Base-by-base conservation (phyloP, 2,113 vertebrate species). In the Podarcis muralis region DNA sequence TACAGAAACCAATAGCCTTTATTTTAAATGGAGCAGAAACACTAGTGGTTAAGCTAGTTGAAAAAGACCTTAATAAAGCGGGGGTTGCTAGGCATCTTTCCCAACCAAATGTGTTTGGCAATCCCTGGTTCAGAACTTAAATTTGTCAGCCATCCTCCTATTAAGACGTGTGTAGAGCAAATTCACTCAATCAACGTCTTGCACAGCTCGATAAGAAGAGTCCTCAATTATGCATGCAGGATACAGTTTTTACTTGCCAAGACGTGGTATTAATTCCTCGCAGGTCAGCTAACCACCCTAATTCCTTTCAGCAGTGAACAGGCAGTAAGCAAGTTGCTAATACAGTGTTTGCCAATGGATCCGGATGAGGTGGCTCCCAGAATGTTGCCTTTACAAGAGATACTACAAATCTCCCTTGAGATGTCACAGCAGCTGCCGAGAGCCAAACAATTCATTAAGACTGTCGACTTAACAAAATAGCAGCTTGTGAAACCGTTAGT, bases 391-490 rank as follows among this genome's bases (percentile, higher is more conserved):
- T 62, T 75, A 25, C 71, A 77, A 57, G 53, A 1, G 88, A 13
- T 6, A 40, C 18, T 23, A 23, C 66, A 87, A 78, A 59, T 87
- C 1, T 71, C 6, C 0, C 59, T 32, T 69, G 81, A 12, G 7
- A 57, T 83, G n/a, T 85, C 48, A 92, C 88, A 92, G 79, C 86
- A 90, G 53, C 68, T 90, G 83, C 25, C 78, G 78, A 25, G 85
- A 90, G 53, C 65, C 16, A 53, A 69, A 23, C 80, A 68, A 23
- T 62, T 86, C 84, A 77, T 84, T 66, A 23, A 81, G 13, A 43
- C 1, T 66, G 11, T n/a, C 12, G 6, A 8, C 7, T 30, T 37
- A 22, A n/a, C 23, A 75, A 68, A 82, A 59, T 62, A 30, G 57
- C 37, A 23, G 30, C 22, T 85, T 11, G 53, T 85, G 15, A 85